Base-by-base conservation (phyloP, 2,113 vertebrate genomes). In the Chrysemys picta region DNA sequence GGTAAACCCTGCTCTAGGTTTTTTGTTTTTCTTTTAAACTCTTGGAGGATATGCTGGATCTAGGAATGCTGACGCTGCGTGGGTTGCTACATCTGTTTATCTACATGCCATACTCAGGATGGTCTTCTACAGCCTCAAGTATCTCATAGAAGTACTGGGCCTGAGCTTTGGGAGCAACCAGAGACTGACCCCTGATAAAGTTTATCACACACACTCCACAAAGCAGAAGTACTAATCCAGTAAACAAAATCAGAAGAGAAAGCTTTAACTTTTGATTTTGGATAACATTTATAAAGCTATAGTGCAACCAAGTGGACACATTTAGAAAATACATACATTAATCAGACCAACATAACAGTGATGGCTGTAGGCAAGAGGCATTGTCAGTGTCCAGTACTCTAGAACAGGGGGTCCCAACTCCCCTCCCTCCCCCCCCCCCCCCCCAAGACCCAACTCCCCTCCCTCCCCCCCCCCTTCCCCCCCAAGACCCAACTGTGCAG, bases 301-400 rank as follows among this genome's bases (percentile, higher is more conserved):
- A 98, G 96, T 97, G 97, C 98, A 97, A 89, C 98, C 98, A 97
- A 96, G 97, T 96, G 98, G 98, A 93, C 97, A 89, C 42, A 95
- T 42, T 89, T 80, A 93, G 97, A 98, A 98, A 97, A 86, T 91
- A 96, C 92, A 91, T 3, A 59, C 47, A 47, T 65, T 84, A 69
- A 87, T 76, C 11, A 45, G 13, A 50, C 80, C 91, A 79, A 29
- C 78, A 76, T 47, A 87, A 49, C 4, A 87, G 6, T 49, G 13
- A 49, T 59, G 3, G 59, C 91, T 82, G 45, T 47, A 47, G 75
- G 83, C 50, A 88, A 89, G 47, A 95, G 87, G 84, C 47, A 29
- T 11, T 91, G 83, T 45, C 65, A 69, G 29, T 17, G 49, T 69
- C n/a, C 81, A 91, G 4, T 54, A 80, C 78, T 49, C 78, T 49